A percentile compares a stretch with the other conserved stretches of the same genome.
phyloP scores from a whole-genome alignment of 1,140 invertebrate genomes.

The Reticulitermes speratus region DNA sequence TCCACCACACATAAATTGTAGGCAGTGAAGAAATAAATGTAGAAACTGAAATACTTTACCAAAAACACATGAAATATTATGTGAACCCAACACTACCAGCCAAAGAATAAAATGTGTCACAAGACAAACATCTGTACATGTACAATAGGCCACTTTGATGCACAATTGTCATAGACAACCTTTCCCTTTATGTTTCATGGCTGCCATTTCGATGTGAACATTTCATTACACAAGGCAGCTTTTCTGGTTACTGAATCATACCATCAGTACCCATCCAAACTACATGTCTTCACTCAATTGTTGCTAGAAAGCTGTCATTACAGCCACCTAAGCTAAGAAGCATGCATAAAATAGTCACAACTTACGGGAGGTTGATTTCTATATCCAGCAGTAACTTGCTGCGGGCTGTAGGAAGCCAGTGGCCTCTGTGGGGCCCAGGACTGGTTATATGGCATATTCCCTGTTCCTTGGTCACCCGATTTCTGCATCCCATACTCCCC shows the following conservation, averaged over 20 bases:
- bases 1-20: no score
- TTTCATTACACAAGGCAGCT: not conserved
- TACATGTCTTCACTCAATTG: not conserved
- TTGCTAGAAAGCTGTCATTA: not conserved
- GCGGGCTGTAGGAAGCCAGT: constrained; percentile 54
- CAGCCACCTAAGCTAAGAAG: not conserved
- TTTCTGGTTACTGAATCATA: not conserved
- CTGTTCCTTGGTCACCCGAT: constrained; percentile 43
- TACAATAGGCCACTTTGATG: not conserved
- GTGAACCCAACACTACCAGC: no score
- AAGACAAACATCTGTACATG: no score
- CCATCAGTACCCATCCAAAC: not conserved
- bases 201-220: not conserved
- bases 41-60: no score
- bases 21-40: no score
- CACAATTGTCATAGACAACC: no score
- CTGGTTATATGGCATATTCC: constrained; percentile 43
- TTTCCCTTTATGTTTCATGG: no score
- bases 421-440: constrained; percentile 52
- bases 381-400: constrained; percentile 47
- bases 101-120: no score
- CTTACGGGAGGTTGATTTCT: constrained; percentile 41
- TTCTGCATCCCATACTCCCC: constrained; percentile 45
- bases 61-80: no score
- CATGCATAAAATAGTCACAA: constrained; percentile 7